phyloP scores from a whole-genome alignment of 2,797 vertebrate species.

The Otus scops region DNA sequence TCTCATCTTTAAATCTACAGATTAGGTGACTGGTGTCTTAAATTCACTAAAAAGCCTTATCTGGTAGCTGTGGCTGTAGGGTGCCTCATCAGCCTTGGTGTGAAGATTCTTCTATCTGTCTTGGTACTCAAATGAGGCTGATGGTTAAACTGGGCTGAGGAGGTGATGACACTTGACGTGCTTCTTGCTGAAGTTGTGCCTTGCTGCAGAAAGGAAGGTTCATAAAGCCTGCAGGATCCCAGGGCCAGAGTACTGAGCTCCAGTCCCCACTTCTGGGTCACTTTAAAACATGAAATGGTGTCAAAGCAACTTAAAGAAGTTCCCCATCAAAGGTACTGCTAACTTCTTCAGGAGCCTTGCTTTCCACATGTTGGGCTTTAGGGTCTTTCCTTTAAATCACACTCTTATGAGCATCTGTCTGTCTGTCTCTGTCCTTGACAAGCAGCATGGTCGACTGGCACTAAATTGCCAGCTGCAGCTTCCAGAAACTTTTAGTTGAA shows the following conservation, averaged over 20 bases:
- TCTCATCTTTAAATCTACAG: background rate
- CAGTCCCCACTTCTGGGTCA: too few species aligned
- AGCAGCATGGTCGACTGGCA: accelerated
- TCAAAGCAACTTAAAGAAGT: background rate
- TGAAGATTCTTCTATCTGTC: background rate
- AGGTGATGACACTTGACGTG: background rate
- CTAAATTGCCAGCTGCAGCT: background rate
- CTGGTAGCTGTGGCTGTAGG: background rate
- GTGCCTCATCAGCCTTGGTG: background rate
- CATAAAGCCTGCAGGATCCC: background rate
- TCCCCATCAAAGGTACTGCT: background rate
- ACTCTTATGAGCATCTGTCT: background rate
- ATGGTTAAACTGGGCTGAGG: background rate
- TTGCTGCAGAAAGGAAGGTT: background rate
- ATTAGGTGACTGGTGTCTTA: background rate
- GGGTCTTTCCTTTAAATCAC: background rate
- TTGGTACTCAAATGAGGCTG: background rate
- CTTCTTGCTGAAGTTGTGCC: background rate
- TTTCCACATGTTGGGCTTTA: background rate
- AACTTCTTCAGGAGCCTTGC: background rate
- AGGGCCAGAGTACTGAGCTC: background rate
- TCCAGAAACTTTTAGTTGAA: background rate
- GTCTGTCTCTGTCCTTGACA: background rate
- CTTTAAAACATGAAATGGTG: background rate
- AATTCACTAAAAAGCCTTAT: background rate